These are phyloP conservation scores for Crypturellus undulatus DNA, from an alignment of 2,113 vertebrate species.

Conservation along the genomic window DNA sequence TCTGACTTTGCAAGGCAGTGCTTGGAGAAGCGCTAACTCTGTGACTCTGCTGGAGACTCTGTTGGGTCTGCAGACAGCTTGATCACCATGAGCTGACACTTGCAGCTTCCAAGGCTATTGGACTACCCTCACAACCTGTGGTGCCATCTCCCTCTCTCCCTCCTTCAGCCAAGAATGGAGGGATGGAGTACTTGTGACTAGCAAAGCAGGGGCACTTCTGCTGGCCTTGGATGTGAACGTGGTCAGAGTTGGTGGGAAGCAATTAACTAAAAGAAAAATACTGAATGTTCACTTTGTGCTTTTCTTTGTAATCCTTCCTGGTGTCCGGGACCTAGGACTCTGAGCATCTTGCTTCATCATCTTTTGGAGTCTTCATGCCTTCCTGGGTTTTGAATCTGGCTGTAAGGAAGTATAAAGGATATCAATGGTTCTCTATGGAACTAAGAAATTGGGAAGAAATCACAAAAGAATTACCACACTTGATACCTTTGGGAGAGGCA, in stretches of 20 bases:
- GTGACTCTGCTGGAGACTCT: neutral
- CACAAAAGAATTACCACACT: neutral
- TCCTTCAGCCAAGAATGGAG: neutral
- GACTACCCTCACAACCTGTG: neutral
- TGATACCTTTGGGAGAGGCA: neutral
- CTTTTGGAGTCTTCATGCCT: neutral
- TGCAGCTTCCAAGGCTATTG: neutral
- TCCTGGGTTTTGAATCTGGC: neutral
- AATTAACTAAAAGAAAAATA: neutral
- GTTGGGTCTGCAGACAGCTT: neutral
- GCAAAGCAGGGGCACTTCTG: neutral
- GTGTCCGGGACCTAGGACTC: neutral
- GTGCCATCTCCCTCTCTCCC: no score
- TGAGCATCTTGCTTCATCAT: neutral
- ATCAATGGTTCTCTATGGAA: neutral
- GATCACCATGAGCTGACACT: neutral
- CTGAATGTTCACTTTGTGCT: slow-evolving; percentile 18
- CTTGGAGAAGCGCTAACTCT: no score
- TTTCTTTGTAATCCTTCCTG: neutral
- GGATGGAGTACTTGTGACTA: neutral
- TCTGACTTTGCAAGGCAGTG: neutral
- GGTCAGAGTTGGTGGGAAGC: neutral
- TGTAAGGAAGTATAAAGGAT: slow-evolving; percentile 25
- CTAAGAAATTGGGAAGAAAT: neutral
- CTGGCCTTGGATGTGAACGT: neutral